Base-by-base conservation (phyloP, 2,888 invertebrate species). In the Mesodorylaimus sp. region DNA sequence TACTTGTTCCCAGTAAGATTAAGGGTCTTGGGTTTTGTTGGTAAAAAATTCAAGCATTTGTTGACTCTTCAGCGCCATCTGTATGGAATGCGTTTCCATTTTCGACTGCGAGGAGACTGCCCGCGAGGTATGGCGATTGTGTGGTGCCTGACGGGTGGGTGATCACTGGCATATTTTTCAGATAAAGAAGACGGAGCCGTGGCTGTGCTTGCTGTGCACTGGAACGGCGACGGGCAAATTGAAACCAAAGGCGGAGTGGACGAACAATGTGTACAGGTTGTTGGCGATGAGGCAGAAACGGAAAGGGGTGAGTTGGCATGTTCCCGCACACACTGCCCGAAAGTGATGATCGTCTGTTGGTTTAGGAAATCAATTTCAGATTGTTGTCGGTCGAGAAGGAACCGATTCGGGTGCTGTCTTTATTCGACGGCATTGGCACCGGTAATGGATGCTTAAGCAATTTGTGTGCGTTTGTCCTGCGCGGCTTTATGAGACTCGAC, bases 371-470 rank as follows among this genome's bases (percentile, higher is more conserved):
- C 10, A 19, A 43, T 43, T 26, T 43, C 13, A 26, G 26, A 10
- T 26, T 26, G 13, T 10, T 43, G 24, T 27, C 44, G 27, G 7
- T 19, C 3, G 27, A 7, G 7, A 43, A 43, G 21, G 7, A 43
- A 21, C 68, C 66, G 42, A 62, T 75, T 7, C 63, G 73, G 38
- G 75, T 76, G 7, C 59, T 76, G 10, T 76, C 75, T 1, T 58
- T 76, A 13, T 76, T 75, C 63, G 76, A 76, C 66, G 76, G 76
- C 0, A 72, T 76, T 41, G 70, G 71, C n/a, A 72, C 75, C 53
- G 75, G 76, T 73, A 59, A 55, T n/a, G n/a, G n/a, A n/a, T n/a
- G n/a, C n/a, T n/a, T n/a, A n/a, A n/a, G n/a, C n/a, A n/a, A n/a
- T n/a, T n/a, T n/a, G n/a, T n/a, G n/a, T n/a, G n/a, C n/a, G n/a